Evolutionary conservation across 2,113 vertebrate species (phyloP).

Genomic region (Rynchops niger): DNA sequence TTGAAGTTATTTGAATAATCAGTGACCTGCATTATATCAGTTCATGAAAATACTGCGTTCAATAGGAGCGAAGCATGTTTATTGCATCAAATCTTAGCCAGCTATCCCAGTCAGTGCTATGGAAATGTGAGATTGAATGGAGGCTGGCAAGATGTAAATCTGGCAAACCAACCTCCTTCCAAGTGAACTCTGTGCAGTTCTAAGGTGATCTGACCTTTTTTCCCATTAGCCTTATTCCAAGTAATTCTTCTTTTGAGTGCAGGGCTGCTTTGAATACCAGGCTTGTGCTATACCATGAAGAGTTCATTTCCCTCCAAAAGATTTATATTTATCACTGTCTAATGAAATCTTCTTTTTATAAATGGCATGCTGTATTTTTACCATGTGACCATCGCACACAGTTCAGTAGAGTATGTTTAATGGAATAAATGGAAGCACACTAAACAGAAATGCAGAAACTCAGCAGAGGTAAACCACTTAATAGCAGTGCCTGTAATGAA

Average conservation of each 20-base stretch:
- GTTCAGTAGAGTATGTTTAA: not conserved
- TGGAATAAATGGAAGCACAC: not conserved
- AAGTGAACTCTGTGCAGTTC: not conserved
- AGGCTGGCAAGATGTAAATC: not conserved
- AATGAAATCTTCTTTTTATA: not conserved
- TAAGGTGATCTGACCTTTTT: not conserved
- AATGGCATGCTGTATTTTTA: not conserved
- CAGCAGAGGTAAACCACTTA: not conserved
- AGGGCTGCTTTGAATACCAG: not conserved
- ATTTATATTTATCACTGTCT: not conserved
- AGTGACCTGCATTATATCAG: not conserved
- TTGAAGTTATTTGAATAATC: conserved; percentile 16
- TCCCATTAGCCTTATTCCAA: not conserved
- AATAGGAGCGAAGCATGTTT: not conserved
- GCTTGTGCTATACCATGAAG: not conserved
- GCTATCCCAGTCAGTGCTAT: not conserved
- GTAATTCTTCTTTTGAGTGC: not conserved
- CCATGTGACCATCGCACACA: accelerated
- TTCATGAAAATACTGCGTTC: not conserved
- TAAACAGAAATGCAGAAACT: not conserved
- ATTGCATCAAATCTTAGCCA: not conserved
- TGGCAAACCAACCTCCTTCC: not conserved
- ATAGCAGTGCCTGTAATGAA: not conserved
- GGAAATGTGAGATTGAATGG: not conserved
- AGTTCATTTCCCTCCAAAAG: not conserved